Conservation (phyloP, 37 sponge, comb jelly and placozoan species). For the Beroe ovata region DNA sequence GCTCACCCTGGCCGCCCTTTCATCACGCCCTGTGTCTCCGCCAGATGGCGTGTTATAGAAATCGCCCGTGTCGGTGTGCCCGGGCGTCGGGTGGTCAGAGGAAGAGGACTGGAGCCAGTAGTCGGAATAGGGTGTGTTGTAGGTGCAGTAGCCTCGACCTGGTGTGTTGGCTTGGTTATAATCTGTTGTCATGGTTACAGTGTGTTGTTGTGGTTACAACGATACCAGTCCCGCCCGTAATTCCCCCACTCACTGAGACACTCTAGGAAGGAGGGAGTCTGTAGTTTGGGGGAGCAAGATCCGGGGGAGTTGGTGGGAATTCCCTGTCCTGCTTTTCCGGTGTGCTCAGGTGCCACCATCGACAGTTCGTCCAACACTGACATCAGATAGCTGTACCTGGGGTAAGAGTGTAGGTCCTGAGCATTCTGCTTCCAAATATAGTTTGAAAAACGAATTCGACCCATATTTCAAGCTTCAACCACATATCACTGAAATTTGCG, state of each 20-base stretch:
- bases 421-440: too few relatives aligned
- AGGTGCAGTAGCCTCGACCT: slow-evolving; percentile 49
- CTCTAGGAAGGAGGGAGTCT: slow-evolving; percentile 30
- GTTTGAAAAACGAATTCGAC: too few relatives aligned
- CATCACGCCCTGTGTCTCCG: background rate
- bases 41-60: background rate
- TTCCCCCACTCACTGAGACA: slow-evolving; percentile 48
- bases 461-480: too few relatives aligned
- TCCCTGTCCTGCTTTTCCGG: slow-evolving; percentile 29
- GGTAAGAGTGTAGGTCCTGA: too few relatives aligned
- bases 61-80: background rate
- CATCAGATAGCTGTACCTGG: slow-evolving; percentile 42
- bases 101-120: slow-evolving; percentile 7
- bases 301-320: slow-evolving; percentile 34
- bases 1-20: background rate
- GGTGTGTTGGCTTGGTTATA: too few relatives aligned
- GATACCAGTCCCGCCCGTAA: too few relatives aligned
- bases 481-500: too few relatives aligned
- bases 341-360: background rate
- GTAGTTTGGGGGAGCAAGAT: slow-evolving; percentile 20
- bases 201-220: too few relatives aligned
- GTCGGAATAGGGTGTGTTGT: slow-evolving; percentile 39
- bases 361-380: background rate
- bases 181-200: too few relatives aligned
- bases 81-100: too few relatives aligned